A percentile compares a stretch with the other conserved stretches of the same genome.
phyloP scores from a whole-genome alignment of 2,797 vertebrate species.

The Poecilia wingei region DNA sequence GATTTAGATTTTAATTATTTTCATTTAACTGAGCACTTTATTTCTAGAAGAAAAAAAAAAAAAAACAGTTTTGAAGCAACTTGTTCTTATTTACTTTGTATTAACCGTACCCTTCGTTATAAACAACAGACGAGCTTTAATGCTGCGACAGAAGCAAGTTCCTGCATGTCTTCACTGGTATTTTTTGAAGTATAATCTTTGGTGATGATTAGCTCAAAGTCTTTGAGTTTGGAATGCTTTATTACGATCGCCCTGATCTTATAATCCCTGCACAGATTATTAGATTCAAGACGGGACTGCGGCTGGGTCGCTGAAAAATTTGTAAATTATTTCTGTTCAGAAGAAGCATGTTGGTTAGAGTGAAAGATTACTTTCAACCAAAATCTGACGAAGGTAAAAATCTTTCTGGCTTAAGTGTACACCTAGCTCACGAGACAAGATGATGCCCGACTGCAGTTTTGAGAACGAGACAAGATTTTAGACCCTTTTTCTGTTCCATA shows the following conservation, averaged over 20 bases:
- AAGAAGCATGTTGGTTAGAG: background rate
- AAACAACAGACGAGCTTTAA: background rate
- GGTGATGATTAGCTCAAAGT: background rate
- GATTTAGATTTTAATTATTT: background rate
- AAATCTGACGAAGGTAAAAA: background rate
- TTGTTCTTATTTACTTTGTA: background rate
- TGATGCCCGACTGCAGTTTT: background rate
- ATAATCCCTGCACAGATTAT: background rate
- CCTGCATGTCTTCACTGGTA: background rate
- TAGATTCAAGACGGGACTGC: background rate
- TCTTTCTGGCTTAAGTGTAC: background rate
- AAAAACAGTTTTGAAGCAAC: background rate
- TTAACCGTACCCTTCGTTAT: background rate
- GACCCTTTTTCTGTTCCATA: background rate
- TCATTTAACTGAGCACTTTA: background rate
- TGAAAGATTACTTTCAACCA: background rate
- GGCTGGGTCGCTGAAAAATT: background rate
- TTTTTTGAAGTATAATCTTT: background rate
- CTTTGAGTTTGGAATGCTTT: background rate
- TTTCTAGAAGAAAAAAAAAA: background rate
- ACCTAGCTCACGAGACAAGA: background rate
- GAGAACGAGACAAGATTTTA: background rate
- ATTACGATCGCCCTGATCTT: background rate
- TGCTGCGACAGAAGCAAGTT: background rate
- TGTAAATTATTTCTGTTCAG: background rate